Conservation (phyloP, 1,140 invertebrate species). For the Caenorhabditis briggsae region DNA sequence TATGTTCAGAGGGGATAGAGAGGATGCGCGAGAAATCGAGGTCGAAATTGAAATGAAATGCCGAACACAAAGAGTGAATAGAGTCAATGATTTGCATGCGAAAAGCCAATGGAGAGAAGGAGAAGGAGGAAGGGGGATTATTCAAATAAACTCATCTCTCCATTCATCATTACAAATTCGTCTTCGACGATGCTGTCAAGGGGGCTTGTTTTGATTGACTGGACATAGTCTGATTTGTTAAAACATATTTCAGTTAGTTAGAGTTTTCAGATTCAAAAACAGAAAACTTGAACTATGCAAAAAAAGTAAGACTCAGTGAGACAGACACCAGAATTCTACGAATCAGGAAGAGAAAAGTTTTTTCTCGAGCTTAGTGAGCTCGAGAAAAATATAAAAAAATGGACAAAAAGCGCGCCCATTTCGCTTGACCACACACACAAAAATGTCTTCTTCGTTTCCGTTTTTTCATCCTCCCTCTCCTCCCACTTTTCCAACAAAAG, state of each 20-base stretch:
- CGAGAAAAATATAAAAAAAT: slow-evolving; percentile 10
- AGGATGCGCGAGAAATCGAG: slow-evolving; percentile 42
- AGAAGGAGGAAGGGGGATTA: background rate
- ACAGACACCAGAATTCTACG: background rate
- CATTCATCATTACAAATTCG: slow-evolving; percentile 48
- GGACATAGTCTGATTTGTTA: background rate
- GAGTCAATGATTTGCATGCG: slow-evolving; percentile 53
- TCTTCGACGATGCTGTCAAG: slow-evolving; percentile 21
- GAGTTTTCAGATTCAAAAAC: background rate
- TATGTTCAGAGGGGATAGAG: background rate
- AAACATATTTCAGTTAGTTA: background rate
- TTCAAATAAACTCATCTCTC: slow-evolving; percentile 50
- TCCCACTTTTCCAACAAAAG: slow-evolving; percentile 33
- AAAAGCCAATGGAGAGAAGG: slow-evolving; percentile 6
- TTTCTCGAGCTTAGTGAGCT: slow-evolving; percentile 8
- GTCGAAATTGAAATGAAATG: slow-evolving; percentile 41
- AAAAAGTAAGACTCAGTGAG: background rate
- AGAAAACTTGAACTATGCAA: background rate
- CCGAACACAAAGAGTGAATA: slow-evolving; percentile 32
- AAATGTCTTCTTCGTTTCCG: slow-evolving; percentile 34
- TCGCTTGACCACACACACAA: slow-evolving; percentile 51
- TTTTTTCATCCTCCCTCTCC: background rate
- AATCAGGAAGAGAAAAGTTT: background rate
- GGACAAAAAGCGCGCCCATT: slow-evolving; percentile 44
- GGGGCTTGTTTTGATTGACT: slow-evolving; percentile 18